Evolutionary conservation across 2,888 invertebrate genomes (phyloP).

Genomic region (Ganaspis brasiliensis): DNA sequence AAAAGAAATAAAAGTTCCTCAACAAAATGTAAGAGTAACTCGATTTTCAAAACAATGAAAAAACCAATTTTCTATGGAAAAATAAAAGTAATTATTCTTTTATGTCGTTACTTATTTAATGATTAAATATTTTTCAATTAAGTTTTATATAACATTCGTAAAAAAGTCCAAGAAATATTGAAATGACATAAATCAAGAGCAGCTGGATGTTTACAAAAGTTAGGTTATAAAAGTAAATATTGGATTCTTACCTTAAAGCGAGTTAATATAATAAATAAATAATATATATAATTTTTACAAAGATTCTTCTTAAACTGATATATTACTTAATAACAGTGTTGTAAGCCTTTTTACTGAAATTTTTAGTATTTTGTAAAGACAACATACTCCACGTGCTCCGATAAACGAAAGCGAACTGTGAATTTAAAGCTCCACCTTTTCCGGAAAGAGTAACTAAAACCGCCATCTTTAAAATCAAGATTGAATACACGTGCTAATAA

Average conservation of each 20-base stretch:
- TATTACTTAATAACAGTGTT: background rate
- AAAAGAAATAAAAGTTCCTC: constrained; percentile 28
- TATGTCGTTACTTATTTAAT: no score
- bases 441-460: no score
- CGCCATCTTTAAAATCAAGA: no score
- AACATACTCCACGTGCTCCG: constrained; percentile 9
- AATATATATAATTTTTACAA: background rate
- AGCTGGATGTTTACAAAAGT: background rate
- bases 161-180: no score
- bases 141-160: background rate
- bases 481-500: no score
- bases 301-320: background rate
- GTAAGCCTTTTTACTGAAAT: background rate
- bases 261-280: constrained; percentile 11
- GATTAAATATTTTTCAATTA: background rate
- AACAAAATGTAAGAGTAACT: background rate
- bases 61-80: no score
- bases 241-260: background rate
- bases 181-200: background rate
- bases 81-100: no score
- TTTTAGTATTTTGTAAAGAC: background rate
- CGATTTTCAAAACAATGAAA: constrained; percentile 1
- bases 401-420: background rate
- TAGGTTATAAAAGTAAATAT: background rate
- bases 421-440: background rate